Conservation (phyloP, 2,888 invertebrate genomes). For the Caprella mutica region DNA sequence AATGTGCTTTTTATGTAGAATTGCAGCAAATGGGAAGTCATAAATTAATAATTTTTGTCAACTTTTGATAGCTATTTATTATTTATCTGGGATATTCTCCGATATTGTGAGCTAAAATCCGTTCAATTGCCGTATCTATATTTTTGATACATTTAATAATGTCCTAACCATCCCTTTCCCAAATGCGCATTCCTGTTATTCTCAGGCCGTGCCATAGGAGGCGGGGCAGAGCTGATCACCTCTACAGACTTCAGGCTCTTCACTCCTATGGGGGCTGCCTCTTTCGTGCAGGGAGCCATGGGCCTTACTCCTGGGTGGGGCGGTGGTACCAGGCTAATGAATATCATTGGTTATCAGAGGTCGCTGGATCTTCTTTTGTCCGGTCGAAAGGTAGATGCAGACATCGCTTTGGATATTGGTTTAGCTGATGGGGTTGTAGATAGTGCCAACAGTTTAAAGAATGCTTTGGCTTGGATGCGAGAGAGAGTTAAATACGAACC, state of each 20-base stretch:
- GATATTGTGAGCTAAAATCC: no score
- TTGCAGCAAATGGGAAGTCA: no score
- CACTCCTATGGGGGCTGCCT: slow-evolving; percentile 40
- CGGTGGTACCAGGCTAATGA: slow-evolving; percentile 43
- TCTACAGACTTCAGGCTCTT: slow-evolving; percentile 46
- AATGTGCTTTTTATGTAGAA: no score
- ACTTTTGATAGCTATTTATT: no score
- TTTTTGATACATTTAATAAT: no score
- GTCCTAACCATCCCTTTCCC: no score
- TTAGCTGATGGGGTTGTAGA: slow-evolving; percentile 41
- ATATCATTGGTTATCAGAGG: slow-evolving; percentile 41
- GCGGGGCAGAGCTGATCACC: slow-evolving; percentile 46
- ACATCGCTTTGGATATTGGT: slow-evolving; percentile 41
- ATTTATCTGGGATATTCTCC: no score
- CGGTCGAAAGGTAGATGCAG: slow-evolving; percentile 38
- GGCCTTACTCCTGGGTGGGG: slow-evolving; percentile 47
- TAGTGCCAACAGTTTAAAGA: slow-evolving; percentile 34
- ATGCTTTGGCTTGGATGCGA: slow-evolving; percentile 39
- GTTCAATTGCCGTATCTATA: no score
- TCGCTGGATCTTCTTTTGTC: slow-evolving; percentile 43
- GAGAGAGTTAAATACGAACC: slow-evolving; percentile 36
- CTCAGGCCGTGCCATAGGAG: slow-evolving; percentile 47
- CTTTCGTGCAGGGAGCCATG: slow-evolving; percentile 45
- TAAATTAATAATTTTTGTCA: no score
- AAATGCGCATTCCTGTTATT: no score